A percentile compares a stretch with the other conserved stretches of the same genome.
Conservation (phyloP, 2,113 vertebrate genomes). For the Cynoglossus semilaevis region DNA sequence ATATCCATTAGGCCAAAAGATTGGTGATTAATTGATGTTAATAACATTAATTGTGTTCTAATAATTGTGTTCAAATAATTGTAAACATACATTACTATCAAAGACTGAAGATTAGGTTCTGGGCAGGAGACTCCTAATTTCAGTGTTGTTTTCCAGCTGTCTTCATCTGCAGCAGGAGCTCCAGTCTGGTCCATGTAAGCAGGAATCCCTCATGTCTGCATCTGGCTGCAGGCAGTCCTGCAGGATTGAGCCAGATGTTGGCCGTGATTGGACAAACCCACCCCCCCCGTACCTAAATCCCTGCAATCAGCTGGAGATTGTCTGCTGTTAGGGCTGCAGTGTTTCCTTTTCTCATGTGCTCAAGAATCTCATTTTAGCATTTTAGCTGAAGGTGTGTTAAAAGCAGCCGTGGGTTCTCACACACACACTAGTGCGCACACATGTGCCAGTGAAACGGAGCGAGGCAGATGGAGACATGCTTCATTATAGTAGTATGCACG, state of each 20-base stretch:
- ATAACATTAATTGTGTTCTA: too few relatives aligned
- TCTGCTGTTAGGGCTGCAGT: constrained; percentile 39
- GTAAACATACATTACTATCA: too few relatives aligned
- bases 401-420: constrained; percentile 50
- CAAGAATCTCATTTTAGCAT: constrained; percentile 48
- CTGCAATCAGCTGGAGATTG: constrained; percentile 56
- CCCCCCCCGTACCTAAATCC: constrained; percentile 49
- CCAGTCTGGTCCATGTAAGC: constrained; percentile 5
- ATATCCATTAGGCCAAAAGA: too few relatives aligned
- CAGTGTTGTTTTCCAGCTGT: constrained; percentile 15
- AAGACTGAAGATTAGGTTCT: too few relatives aligned
- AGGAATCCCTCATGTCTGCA: constrained; percentile 17
- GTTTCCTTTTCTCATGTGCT: constrained; percentile 32
- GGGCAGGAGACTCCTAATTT: not conserved
- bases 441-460: constrained; percentile 16
- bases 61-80: too few relatives aligned
- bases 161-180: not conserved
- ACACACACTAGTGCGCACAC: constrained; percentile 8
- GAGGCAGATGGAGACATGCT: constrained; percentile 64
- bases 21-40: too few relatives aligned
- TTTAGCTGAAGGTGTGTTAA: constrained; percentile 35
- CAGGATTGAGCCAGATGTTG: constrained; percentile 62
- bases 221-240: constrained; percentile 31
- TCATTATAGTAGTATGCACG: constrained; percentile 61
- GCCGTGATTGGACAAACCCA: constrained; percentile 60